These are phyloP conservation scores for Emydocephalus ijimae DNA, from an alignment of 2,113 vertebrate species.

Conservation along the genomic window DNA sequence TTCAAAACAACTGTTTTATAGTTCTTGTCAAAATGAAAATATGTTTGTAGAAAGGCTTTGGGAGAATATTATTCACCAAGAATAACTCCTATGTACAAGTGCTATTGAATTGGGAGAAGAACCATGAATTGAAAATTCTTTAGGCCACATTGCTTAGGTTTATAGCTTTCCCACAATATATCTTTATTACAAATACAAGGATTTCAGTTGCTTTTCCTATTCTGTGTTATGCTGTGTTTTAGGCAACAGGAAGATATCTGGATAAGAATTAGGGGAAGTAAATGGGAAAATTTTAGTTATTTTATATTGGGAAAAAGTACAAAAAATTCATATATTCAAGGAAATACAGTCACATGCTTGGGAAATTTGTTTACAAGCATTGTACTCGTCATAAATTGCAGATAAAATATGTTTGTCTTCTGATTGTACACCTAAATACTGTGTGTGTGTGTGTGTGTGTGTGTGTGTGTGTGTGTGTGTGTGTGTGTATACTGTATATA, in stretches of 20 bases:
- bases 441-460: too few relatives aligned
- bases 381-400: neutral
- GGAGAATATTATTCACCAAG: neutral
- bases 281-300: neutral
- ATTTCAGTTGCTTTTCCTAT: neutral
- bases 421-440: neutral
- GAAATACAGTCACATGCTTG: neutral
- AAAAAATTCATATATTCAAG: neutral
- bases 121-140: neutral
- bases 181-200: neutral
- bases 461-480: too few relatives aligned
- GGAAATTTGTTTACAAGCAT: neutral
- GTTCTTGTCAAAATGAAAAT: constrained; percentile 21
- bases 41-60: neutral
- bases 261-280: neutral
- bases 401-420: neutral
- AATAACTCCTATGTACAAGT: neutral
- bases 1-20: constrained; percentile 8
- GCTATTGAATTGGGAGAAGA: neutral
- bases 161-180: neutral
- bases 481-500: neutral
- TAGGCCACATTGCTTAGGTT: neutral
- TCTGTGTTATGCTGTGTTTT: neutral
- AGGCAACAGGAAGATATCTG: neutral
- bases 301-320: neutral